These are phyloP conservation scores for Pyrgus malvae DNA, from an alignment of 2,888 invertebrate species.

Conservation along the genomic window DNA sequence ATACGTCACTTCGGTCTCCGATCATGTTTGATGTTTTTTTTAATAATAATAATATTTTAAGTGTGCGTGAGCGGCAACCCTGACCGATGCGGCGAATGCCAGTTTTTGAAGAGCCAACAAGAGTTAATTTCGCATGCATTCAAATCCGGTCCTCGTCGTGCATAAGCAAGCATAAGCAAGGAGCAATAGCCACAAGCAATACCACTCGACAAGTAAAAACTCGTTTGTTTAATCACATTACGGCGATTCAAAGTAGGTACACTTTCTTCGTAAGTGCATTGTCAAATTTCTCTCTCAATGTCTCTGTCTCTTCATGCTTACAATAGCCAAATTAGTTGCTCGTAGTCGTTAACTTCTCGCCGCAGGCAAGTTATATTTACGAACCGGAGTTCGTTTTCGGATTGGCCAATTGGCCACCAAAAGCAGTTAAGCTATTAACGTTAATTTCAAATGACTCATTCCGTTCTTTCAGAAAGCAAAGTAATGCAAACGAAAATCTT, in stretches of 20 bases:
- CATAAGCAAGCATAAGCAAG: slow-evolving; percentile 30
- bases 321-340: slow-evolving; percentile 46
- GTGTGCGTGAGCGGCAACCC: slow-evolving; percentile 10
- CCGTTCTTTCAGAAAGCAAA: slow-evolving; percentile 30
- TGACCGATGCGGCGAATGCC: slow-evolving; percentile 8
- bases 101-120: slow-evolving; percentile 12
- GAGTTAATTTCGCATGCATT: slow-evolving; percentile 13
- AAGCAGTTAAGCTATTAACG: slow-evolving; percentile 34
- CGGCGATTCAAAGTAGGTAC: slow-evolving; percentile 58
- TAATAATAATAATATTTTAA: not conserved
- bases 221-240: slow-evolving; percentile 65
- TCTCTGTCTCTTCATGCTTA: slow-evolving; percentile 34
- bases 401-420: slow-evolving; percentile 26
- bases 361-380: slow-evolving; percentile 16
- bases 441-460: slow-evolving; percentile 31
- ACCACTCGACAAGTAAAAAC: slow-evolving; percentile 47
- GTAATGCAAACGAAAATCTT: slow-evolving; percentile 33
- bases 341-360: slow-evolving; percentile 9
- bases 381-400: slow-evolving; percentile 21
- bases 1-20: not conserved
- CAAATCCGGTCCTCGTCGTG: slow-evolving; percentile 32
- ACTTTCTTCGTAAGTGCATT: slow-evolving; percentile 74
- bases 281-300: slow-evolving; percentile 65
- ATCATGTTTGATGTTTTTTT: slow-evolving; percentile 1
- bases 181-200: no score